Base-by-base conservation (phyloP, 1,140 invertebrate genomes). In the Platorchestia sp. region DNA sequence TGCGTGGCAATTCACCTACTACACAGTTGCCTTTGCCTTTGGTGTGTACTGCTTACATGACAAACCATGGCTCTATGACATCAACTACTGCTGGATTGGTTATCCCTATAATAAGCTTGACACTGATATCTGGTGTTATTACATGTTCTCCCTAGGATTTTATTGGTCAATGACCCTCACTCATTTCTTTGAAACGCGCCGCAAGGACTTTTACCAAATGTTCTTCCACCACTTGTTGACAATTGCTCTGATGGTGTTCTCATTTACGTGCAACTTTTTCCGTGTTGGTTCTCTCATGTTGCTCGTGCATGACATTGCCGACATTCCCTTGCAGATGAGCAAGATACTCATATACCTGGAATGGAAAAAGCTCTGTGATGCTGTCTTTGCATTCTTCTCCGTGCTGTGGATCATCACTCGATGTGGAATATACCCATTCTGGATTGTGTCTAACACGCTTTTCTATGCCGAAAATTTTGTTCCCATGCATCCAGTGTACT, bases 61-160 rank as follows among this genome's bases (percentile, higher is more conserved):
- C 97, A 99, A 99, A 97, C 98, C 98, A 36, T 99, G 99, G 99
- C 97, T 99, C 96, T 99, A 98, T 98, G 98, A 99, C 97, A 99
- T 99, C 93, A 98, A 98, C 91, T 97, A 98, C 96, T 99, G 99
- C 97, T 99, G 99, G 98, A 98, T 98, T 97, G 98, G 98, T 95
- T 98, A 97, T 96, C 97, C 97, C 7, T 96, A 97, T 96, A 96
- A 97, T 96, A 96, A 96, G 95, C 95, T 97, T 44, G 96, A 96
- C 27, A 45, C 95, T 89, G 98, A 98, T 97, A 97, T 99, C 19
- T 99, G 97, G 97, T 97, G 96, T 96, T 97, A 97, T 96, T 97
- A 97, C 95, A 97, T 97, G 96, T 96, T 97, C n/a, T 97, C 96
- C 47, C 96, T 99, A 96, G 98, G 98, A 91, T 99, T 99, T 97